Base-by-base conservation (phyloP, 2,888 invertebrate species). In the Pristionchus maxplancki region DNA sequence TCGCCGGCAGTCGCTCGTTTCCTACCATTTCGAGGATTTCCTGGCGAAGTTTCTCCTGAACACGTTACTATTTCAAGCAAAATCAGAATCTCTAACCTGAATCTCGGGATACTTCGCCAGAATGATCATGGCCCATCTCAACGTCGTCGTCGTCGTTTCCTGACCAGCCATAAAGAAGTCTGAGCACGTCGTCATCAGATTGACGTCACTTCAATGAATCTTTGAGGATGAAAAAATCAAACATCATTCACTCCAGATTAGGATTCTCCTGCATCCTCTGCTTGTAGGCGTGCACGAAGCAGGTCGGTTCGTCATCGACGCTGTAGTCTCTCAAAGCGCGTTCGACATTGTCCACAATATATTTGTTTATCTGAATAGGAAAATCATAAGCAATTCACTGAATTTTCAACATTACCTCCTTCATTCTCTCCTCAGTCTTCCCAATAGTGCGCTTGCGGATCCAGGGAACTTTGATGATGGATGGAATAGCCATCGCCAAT, bases 71-170 rank as follows among this genome's bases (percentile, higher is more conserved):
- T 58, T 58, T 8, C 1, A n/a, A 20, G 20, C 24, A 20, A 24
- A 5, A 9, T 3, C 3, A 53, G 4, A 9, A 6, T 64, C 64
- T 15, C 28, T 11, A 34, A 64, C 64, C 31, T 64, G 64, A 31
- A 64, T 34, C 34, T 64, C 64, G 8, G 31, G 64, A 31, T 34
- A 4, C 34, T 34, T 31, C 4, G 64, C 64, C 64, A 64, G 31
- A 8, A 64, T 64, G 64, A 64, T 31, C 64, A 64, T 64, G 13
- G 64, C 64, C 64, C 64, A 64, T 64, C 64, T 64, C 34, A 64
- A 15, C 64, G 64, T 64, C 9, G 64, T 64, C 64, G 64, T 64
- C 64, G 64, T 64, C 64, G 64, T 64, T 64, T 64, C 64, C 9
- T 64, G 64, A 3, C 64, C 64, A 15, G 64, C 64, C 8, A 64